phyloP scores from a whole-genome alignment of 2,797 vertebrate genomes.

The Prionace glauca region DNA sequence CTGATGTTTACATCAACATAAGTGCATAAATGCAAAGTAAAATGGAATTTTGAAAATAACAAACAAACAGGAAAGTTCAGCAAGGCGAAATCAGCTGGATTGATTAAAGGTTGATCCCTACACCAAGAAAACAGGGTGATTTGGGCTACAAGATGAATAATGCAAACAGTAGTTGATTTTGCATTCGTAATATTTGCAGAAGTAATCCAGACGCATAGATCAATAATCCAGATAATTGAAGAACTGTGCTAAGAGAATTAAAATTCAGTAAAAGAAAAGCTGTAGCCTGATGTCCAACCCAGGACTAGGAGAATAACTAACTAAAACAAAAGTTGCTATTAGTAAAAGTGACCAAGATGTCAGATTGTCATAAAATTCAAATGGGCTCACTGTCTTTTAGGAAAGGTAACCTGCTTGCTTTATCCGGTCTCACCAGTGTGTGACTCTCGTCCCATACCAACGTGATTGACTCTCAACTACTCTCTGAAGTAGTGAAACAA shows the following conservation, averaged over 20 bases:
- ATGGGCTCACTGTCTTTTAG: not conserved
- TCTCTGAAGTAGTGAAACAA: not conserved
- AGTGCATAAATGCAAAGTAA: not conserved
- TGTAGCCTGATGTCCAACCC: too few relatives aligned
- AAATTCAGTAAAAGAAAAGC: not conserved
- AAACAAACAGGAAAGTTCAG: not conserved
- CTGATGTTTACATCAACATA: constrained; percentile 1
- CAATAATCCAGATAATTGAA: not conserved
- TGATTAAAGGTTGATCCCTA: not conserved
- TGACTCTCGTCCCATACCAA: not conserved
- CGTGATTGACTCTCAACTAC: not conserved
- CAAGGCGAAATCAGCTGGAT: not conserved
- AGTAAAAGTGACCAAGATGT: too few relatives aligned
- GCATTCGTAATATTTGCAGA: not conserved
- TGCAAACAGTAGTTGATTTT: not conserved
- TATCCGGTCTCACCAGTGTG: not conserved
- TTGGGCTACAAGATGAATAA: not conserved
- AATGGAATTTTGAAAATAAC: not conserved
- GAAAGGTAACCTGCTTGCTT: not conserved
- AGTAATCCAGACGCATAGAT: not conserved
- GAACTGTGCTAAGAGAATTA: not conserved
- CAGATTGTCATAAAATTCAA: not conserved
- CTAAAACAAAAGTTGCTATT: too few relatives aligned
- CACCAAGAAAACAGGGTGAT: not conserved
- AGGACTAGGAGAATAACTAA: too few relatives aligned